Evolutionary conservation across 2,888 invertebrate species (phyloP), one percentile per base, ranked within the genome.

Genomic region (Agonum fuliginosum): DNA sequence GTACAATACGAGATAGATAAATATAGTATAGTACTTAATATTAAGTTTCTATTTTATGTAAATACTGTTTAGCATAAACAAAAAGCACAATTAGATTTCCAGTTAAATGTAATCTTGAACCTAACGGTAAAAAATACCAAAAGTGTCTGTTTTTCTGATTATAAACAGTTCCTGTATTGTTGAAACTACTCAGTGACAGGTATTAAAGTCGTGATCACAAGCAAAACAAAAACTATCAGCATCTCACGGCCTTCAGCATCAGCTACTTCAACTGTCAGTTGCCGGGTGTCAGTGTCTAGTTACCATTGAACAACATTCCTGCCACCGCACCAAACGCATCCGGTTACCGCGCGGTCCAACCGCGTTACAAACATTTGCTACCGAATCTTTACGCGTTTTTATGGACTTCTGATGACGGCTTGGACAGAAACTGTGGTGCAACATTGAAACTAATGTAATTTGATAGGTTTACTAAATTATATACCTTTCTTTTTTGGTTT

Each of bases 261-360:
- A 12, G 37, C n/a, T 37, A 37, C 37, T n/a, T 10, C 54, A 24
- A 54, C 54, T 54, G 67, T 20, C 69, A 69, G 43, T 69, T 43
- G 20, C 43, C 14, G 43, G 22, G 46, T 69, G 24, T 43, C 46
- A 27, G 41, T 41, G 24, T 69, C 69, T 69, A 24, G 69, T 69
- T 69, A 69, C 69, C 69, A 22, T 43, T 69, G 71, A 12, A 48
- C 71, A 72, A 19, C 71, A 72, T 72, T 72, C 71, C 30, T 51
- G 71, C 51, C 22, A 67, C 67, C 51, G 8, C 22, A 67, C 67
- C 51, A 10, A 24, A 71, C 48, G 54, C 71, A 72, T 72, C 71
- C 71, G 71, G 71, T 72, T 54, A 8, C 22, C 12, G 37, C 37
- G 4, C 12, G n/a, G 37, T 37, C 12, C 37, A 37, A 37, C n/a